Percentiles rank a stretch among this genome's conserved stretches.
phyloP scores from a whole-genome alignment of 2,797 vertebrate genomes.

The Peromyscus attwateri region DNA sequence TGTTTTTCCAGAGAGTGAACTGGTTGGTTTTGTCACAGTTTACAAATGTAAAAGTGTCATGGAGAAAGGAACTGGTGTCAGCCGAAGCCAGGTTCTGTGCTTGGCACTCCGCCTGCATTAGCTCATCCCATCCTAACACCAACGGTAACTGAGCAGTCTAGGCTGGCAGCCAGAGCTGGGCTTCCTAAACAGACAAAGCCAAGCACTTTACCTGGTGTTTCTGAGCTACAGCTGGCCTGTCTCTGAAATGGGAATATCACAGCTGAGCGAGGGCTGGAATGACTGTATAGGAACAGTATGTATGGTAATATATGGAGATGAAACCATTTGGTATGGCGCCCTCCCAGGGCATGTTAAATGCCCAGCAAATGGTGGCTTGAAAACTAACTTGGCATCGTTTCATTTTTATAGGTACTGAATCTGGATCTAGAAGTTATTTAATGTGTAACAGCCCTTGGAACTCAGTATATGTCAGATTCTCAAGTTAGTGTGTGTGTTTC shows the following conservation, averaged over 20 bases:
- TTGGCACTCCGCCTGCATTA: not conserved
- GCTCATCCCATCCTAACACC: not conserved
- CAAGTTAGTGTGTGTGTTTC: not conserved
- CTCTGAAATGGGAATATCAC: slow-evolving; percentile 4
- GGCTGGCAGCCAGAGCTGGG: not conserved
- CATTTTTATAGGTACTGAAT: slow-evolving; percentile 52
- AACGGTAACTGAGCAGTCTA: not conserved
- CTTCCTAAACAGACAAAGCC: slow-evolving; percentile 7
- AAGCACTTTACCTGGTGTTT: not conserved
- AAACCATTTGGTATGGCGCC: not conserved
- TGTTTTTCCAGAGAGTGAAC: not conserved
- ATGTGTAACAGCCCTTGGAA: slow-evolving; percentile 30
- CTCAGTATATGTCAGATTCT: not conserved
- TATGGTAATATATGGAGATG: not conserved
- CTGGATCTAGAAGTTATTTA: slow-evolving; percentile 23
- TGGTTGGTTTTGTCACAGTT: slow-evolving; percentile 33
- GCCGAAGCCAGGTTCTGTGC: not conserved
- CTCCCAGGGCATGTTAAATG: not conserved
- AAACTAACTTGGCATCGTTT: slow-evolving; percentile 38
- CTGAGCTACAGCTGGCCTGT: not conserved
- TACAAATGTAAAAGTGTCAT: not conserved
- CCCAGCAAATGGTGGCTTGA: slow-evolving; percentile 25
- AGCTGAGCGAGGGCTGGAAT: not conserved
- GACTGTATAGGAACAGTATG: not conserved
- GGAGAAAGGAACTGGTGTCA: not conserved